phyloP scores from a whole-genome alignment of 35 echinoderm and acorn worm species.

The Anneissia japonica region DNA sequence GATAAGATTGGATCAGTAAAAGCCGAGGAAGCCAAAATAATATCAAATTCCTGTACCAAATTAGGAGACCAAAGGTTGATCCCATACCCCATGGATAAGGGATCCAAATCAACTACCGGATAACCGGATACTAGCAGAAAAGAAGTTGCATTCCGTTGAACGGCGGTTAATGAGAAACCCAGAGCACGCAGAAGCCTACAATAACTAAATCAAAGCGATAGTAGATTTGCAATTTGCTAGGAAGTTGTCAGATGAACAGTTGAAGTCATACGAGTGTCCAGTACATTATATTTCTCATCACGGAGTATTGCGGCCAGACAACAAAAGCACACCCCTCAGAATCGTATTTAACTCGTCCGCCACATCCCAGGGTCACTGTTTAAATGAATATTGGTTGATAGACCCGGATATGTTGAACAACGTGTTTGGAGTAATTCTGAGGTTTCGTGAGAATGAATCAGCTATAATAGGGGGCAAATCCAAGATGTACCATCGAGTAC shows the following conservation, averaged over 20 bases:
- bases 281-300: conserved; percentile 57
- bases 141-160: background rate
- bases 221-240: conserved; percentile 11
- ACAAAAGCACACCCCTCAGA: conserved; percentile 40
- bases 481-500: background rate
- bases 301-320: conserved; percentile 24
- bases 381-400: conserved; percentile 59
- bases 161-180: background rate
- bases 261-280: conserved; percentile 11
- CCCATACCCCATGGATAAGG: too few relatives aligned
- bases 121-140: background rate
- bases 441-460: conserved; percentile 17
- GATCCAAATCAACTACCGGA: too few relatives aligned
- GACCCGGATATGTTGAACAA: conserved; percentile 26
- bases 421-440: conserved; percentile 16
- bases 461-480: background rate
- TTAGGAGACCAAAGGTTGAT: background rate
- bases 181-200: background rate
- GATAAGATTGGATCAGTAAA: background rate
- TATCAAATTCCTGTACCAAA: conserved; percentile 21
- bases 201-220: conserved; percentile 33
- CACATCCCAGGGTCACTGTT: background rate
- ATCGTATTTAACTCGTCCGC: conserved; percentile 54
- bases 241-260: background rate
- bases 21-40: conserved; percentile 42